These are phyloP conservation scores for Ormyrus labotus DNA, from an alignment of 2,888 invertebrate species.

Conservation along the genomic window DNA sequence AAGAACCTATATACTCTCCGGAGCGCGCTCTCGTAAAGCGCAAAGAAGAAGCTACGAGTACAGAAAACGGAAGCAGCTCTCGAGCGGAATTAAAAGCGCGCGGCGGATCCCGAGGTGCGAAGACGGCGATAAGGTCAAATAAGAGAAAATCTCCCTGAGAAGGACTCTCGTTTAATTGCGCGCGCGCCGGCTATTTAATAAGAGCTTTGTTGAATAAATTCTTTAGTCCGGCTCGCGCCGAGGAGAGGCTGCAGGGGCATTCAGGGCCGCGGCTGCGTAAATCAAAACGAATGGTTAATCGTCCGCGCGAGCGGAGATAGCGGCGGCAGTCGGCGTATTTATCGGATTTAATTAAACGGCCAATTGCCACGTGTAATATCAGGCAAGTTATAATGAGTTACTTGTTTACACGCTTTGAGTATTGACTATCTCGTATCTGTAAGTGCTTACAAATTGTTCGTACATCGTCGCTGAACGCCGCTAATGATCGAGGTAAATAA, in stretches of 20 bases:
- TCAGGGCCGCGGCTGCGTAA: not conserved
- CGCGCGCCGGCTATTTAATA: not conserved
- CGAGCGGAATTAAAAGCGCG: too few species aligned
- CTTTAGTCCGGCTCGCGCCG: too few species aligned
- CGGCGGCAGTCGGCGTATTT: not conserved
- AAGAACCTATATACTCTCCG: too few species aligned
- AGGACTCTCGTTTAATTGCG: too few species aligned
- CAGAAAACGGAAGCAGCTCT: too few species aligned
- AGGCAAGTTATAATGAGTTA: conserved; percentile 35
- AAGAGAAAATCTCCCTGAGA: too few species aligned
- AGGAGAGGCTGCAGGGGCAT: conserved; percentile 1
- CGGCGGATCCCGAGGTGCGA: too few species aligned
- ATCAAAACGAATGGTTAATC: conserved; percentile 36
- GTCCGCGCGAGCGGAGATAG: not conserved
- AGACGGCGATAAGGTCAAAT: too few species aligned
- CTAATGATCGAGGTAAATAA: too few species aligned
- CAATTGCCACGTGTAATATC: conserved; percentile 34
- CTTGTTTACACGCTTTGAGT: conserved; percentile 41
- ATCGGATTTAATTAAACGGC: conserved; percentile 47
- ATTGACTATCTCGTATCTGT: conserved; percentile 23
- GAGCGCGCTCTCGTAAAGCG: too few species aligned
- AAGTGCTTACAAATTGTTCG: conserved; percentile 1
- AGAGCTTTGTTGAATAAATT: conserved; percentile 39
- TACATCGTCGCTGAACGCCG: not conserved
- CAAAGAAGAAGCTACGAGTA: too few species aligned